These are phyloP conservation scores for Nipponia nippon DNA, from an alignment of 2,113 vertebrate species.

Conservation along the genomic window DNA sequence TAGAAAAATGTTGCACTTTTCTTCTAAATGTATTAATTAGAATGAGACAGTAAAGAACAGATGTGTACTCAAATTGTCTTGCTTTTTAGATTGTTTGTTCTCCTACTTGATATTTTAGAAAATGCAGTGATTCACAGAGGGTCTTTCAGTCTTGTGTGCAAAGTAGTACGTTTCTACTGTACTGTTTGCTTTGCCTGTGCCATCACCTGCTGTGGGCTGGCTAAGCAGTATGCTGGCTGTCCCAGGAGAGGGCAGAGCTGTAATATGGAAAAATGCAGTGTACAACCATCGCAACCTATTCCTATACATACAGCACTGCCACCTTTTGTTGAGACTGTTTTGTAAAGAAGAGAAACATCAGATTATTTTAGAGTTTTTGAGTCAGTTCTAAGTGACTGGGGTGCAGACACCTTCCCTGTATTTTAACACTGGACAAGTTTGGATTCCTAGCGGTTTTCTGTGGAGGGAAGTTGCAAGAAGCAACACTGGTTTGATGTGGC, in stretches of 20 bases:
- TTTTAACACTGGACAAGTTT: not conserved
- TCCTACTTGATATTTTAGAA: too few species aligned
- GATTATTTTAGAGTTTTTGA: not conserved
- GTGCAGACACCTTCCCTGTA: not conserved
- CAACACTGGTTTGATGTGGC: not conserved
- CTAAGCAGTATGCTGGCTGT: rapidly evolving
- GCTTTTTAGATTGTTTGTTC: not conserved
- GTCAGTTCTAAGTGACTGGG: not conserved
- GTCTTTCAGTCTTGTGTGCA: not conserved
- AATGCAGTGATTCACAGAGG: rapidly evolving
- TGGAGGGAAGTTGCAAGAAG: not conserved
- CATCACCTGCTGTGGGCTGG: rapidly evolving
- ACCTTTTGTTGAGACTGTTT: rapidly evolving
- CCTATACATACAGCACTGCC: rapidly evolving
- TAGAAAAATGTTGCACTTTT: not conserved
- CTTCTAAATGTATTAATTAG: not conserved
- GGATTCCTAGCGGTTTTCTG: not conserved
- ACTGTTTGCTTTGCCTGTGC: too few species aligned
- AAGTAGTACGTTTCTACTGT: rapidly evolving
- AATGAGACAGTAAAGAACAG: not conserved
- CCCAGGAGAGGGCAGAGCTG: conserved; percentile 64
- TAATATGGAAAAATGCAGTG: not conserved
- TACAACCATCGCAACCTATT: not conserved
- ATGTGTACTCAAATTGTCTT: rapidly evolving
- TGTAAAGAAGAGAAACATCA: not conserved